These are phyloP conservation scores for Laothoe populi DNA, from an alignment of 2,888 invertebrate species.

Conservation along the genomic window DNA sequence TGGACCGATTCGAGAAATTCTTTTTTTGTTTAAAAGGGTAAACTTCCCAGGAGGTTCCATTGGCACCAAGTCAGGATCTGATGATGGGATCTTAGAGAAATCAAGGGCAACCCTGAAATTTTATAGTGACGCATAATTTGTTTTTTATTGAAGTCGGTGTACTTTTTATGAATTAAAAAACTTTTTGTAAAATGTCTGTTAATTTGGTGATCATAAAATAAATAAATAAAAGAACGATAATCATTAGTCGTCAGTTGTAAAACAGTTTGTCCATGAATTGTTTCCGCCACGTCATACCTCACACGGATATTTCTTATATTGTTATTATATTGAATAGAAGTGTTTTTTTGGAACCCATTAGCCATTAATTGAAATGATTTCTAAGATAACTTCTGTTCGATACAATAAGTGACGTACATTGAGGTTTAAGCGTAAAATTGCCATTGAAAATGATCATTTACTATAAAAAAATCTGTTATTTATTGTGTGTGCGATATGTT, in stretches of 20 bases:
- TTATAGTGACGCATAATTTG: too few relatives aligned
- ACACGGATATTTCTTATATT: conserved; percentile 46
- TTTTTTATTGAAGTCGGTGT: too few relatives aligned
- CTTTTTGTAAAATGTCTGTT: too few relatives aligned
- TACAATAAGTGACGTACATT: not conserved
- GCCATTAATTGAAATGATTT: conserved; percentile 17
- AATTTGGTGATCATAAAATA: not conserved
- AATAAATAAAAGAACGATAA: not conserved
- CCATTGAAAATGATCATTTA: not conserved
- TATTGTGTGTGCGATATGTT: too few relatives aligned
- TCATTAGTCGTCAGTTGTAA: not conserved
- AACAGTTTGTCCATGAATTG: conserved; percentile 37
- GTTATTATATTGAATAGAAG: conserved; percentile 23
- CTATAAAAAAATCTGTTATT: too few relatives aligned
- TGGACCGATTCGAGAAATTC: too few relatives aligned
- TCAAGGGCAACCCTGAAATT: too few relatives aligned
- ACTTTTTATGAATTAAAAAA: too few relatives aligned
- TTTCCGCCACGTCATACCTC: conserved; percentile 67
- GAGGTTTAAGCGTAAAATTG: not conserved
- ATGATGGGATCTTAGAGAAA: too few relatives aligned
- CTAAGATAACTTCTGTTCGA: not conserved
- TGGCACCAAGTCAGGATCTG: too few relatives aligned
- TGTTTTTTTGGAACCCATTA: conserved; percentile 24
- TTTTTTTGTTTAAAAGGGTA: too few relatives aligned
- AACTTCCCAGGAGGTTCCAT: too few relatives aligned